Base-by-base conservation (phyloP, 2,113 vertebrate species). In the Cranoglanis bouderius region DNA sequence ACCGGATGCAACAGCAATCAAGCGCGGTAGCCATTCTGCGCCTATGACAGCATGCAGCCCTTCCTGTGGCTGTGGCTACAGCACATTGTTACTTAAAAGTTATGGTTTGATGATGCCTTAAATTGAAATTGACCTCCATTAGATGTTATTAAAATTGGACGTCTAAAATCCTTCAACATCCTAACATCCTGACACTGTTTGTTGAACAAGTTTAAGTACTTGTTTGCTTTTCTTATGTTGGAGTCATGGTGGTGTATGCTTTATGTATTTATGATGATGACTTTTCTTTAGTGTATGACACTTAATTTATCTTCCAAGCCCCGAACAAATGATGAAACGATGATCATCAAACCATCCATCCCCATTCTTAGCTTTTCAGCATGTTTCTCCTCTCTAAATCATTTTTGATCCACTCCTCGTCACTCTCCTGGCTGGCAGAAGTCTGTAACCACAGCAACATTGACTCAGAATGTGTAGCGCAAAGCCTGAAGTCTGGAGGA, bases 391-490 rank as follows among this genome's bases (percentile, higher is more conserved):
- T 57, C 61, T 61, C 46, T 74, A 74, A 74, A 72, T 46, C 67
- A 29, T n/a, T 75, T 75, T 51, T 74, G 51, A 84, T 88, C 65
- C 67, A 43, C 38, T 88, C 53, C 40, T 84, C 38, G 19, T 74
- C 35, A 57, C 35, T 49, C 67, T 77, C 29, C 40, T 75, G 65
- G 53, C 81, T 14, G 21, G 53, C 65, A 46, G 53, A 84, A 61
- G 12, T 35, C 82, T 84, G 87, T 88, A 88, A 88, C 87, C 87
- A 88, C 87, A 77, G 87, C 87, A 88, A 88, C 80, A 24, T 43
- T 74, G 53, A 82, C 87, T 70, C 63, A 72, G 75, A 87, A 70
- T 70, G 81, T 75, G 75, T 53, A 87, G 46, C 21, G 14, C 87
- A 38, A 43, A 75, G 81, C 38, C n/a, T 46, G 87, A 88, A 46